phyloP scores from a whole-genome alignment of 2,797 vertebrate genomes.

The Ambastaia sidthimunki region DNA sequence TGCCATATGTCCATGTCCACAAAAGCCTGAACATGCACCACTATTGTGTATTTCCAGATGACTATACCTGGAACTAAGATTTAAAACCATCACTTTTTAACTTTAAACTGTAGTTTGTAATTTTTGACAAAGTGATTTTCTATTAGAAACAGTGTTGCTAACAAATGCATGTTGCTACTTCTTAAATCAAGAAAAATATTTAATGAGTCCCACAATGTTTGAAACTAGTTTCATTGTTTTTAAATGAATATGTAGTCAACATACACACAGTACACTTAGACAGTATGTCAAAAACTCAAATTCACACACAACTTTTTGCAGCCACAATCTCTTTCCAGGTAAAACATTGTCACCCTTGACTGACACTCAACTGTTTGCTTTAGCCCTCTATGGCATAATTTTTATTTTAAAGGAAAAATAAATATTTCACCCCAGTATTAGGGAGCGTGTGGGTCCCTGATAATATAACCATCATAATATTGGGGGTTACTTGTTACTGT shows the following conservation, averaged over 20 bases:
- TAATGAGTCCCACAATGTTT: neutral
- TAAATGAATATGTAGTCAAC: neutral
- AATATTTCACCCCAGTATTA: too few species aligned
- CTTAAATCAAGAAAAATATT: constrained; percentile 31
- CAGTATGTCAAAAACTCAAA: neutral
- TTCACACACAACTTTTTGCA: neutral
- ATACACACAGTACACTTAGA: neutral
- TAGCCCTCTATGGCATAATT: too few species aligned
- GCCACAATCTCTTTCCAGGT: neutral
- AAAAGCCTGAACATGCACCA: neutral
- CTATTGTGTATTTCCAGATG: constrained; percentile 15
- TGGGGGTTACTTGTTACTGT: too few species aligned
- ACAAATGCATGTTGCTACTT: constrained; percentile 24
- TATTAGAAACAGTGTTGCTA: neutral
- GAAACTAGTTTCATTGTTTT: neutral
- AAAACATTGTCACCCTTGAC: constrained; percentile 21
- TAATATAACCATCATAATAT: too few species aligned
- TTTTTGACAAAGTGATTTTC: too few species aligned
- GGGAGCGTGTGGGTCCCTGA: too few species aligned
- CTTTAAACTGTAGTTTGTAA: neutral
- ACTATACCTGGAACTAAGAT: neutral
- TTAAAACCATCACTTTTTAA: neutral
- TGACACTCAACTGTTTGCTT: neutral
- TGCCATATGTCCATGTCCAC: constrained; percentile 69
- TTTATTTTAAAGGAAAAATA: too few species aligned